phyloP scores from a whole-genome alignment of 2,888 invertebrate species.

The Caenorhabditis macrosperma region DNA sequence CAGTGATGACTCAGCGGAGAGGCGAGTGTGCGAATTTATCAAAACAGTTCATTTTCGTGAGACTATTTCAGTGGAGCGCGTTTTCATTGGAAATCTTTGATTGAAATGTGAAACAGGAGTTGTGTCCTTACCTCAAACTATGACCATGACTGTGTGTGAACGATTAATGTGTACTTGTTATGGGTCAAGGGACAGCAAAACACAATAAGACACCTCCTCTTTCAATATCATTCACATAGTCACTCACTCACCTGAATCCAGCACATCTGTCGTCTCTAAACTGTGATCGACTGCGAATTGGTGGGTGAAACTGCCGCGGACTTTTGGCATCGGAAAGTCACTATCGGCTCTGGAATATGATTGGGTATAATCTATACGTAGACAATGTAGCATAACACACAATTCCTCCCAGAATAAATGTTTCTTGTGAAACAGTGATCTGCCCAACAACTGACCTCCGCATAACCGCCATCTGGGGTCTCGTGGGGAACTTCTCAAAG shows the following conservation, averaged over 20 bases:
- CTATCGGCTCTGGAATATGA: slow-evolving; percentile 84
- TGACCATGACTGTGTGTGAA: too few species aligned
- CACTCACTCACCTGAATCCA: slow-evolving; percentile 34
- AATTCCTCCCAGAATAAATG: neutral
- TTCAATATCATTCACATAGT: too few species aligned
- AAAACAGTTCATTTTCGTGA: too few species aligned
- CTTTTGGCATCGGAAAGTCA: slow-evolving; percentile 84
- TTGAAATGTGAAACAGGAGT: too few species aligned
- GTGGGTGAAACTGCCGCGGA: slow-evolving; percentile 97
- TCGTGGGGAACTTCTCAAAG: slow-evolving; percentile 95
- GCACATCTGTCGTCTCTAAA: slow-evolving; percentile 49
- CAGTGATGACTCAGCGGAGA: too few species aligned
- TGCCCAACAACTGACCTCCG: slow-evolving; percentile 84
- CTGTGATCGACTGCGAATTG: slow-evolving; percentile 90
- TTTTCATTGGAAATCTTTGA: too few species aligned
- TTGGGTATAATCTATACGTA: neutral
- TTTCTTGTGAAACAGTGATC: neutral
- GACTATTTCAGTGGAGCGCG: too few species aligned
- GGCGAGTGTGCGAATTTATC: too few species aligned
- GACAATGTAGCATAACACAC: neutral
- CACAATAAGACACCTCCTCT: too few species aligned
- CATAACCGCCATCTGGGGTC: slow-evolving; percentile 90
- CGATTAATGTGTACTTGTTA: too few species aligned
- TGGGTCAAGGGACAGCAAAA: too few species aligned
- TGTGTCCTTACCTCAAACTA: too few species aligned